phyloP scores from a whole-genome alignment of 2,797 vertebrate genomes.

The Mormyrops attenuatus region DNA sequence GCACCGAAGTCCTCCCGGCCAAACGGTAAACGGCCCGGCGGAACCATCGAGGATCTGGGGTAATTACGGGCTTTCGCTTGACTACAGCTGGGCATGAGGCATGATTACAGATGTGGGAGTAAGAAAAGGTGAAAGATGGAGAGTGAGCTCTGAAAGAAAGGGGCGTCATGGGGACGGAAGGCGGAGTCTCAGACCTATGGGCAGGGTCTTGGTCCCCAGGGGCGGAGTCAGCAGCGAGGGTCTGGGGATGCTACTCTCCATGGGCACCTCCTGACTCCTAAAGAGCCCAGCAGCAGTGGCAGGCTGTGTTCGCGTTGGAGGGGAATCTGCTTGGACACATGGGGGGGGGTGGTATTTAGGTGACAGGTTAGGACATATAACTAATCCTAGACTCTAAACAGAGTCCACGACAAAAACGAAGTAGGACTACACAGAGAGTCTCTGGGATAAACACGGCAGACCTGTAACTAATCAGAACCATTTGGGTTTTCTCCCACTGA shows the following conservation, averaged over 20 bases:
- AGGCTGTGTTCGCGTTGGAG: constrained; percentile 66
- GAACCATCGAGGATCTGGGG: constrained; percentile 9
- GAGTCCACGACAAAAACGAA: neutral
- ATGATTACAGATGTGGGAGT: neutral
- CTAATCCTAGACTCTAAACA: neutral
- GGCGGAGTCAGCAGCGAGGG: constrained; percentile 76
- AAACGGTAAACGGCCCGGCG: constrained; percentile 54
- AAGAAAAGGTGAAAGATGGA: neutral
- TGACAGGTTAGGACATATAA: neutral
- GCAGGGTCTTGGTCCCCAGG: constrained; percentile 74
- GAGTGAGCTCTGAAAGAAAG: neutral
- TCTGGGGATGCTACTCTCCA: constrained; percentile 78
- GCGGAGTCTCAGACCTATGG: constrained; percentile 68
- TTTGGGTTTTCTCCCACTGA: neutral
- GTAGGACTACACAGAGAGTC: neutral
- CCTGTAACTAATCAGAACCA: neutral
- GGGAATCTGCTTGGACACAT: constrained; percentile 70
- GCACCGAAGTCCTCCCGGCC: constrained; percentile 47
- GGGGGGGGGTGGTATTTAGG: neutral
- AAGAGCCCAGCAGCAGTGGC: constrained; percentile 73
- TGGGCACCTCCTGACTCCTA: constrained; percentile 71
- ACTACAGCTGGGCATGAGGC: neutral
- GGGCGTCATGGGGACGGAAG: neutral
- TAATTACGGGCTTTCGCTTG: neutral
- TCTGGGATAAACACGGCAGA: neutral